Conservation (phyloP, 2,113 vertebrate species). For the human (Homo sapiens) region DNA sequence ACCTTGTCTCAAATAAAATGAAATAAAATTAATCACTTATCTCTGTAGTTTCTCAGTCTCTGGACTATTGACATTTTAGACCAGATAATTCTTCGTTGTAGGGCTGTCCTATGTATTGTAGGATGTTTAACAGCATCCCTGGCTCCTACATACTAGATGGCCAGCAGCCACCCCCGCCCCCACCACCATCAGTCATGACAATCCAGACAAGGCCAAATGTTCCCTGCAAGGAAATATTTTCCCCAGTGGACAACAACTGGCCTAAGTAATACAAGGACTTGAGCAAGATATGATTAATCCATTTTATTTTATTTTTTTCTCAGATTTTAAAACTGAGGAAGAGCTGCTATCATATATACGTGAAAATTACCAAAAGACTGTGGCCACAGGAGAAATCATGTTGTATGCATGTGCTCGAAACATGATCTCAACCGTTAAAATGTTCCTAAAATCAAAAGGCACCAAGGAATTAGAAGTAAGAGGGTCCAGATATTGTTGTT, state of each 20-base stretch:
- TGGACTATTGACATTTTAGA: neutral
- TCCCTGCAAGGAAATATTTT: neutral
- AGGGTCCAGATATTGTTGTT: neutral
- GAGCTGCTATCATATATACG: conserved; percentile 88
- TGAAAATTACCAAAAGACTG: conserved; percentile 86
- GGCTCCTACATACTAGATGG: neutral
- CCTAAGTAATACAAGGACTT: neutral
- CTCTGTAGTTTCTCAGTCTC: neutral
- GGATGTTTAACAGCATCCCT: neutral
- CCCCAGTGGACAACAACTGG: neutral
- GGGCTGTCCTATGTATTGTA: neutral
- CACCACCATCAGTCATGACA: neutral
- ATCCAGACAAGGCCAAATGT: neutral
- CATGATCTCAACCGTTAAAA: conserved; percentile 86
- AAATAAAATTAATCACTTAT: neutral
- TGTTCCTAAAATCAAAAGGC: conserved; percentile 82
- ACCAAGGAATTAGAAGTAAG: conserved; percentile 84
- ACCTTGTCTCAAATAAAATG: too few relatives aligned
- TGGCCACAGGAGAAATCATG: conserved; percentile 78
- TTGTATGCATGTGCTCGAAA: conserved; percentile 82
- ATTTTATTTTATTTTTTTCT: neutral
- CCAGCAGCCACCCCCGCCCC: neutral
- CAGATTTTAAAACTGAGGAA: conserved; percentile 90
- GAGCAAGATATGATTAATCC: neutral
- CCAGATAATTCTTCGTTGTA: neutral